Conservation (phyloP, 2,888 invertebrate genomes). For the Furcula furcula region DNA sequence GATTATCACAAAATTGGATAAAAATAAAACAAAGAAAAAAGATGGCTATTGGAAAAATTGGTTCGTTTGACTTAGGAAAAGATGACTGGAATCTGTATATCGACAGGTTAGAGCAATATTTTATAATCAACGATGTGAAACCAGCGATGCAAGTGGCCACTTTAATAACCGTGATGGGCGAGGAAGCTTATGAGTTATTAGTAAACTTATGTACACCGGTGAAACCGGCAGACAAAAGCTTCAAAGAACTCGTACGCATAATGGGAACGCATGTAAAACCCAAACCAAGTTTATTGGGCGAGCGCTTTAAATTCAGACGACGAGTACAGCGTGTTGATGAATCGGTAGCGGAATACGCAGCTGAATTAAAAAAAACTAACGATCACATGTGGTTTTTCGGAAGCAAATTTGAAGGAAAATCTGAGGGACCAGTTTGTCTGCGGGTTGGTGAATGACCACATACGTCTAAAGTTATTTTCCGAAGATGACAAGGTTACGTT, state of each 20-base stretch:
- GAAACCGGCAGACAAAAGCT: not conserved
- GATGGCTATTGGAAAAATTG: constrained; percentile 1
- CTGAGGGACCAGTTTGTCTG: not conserved
- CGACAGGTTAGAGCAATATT: constrained; percentile 1
- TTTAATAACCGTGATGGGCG: not conserved
- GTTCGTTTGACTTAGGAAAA: not conserved
- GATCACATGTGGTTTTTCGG: not conserved
- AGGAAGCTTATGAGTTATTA: not conserved
- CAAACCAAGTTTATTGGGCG: constrained; percentile 1
- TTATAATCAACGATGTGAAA: not conserved
- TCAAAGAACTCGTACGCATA: not conserved
- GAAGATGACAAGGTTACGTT: not conserved
- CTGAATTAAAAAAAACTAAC: constrained; percentile 1
- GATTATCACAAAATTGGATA: no score
- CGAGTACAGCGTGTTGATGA: not conserved
- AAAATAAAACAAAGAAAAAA: not conserved
- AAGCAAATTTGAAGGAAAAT: not conserved
- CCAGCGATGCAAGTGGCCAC: not conserved
- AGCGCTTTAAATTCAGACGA: not conserved
- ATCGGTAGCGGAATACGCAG: not conserved
- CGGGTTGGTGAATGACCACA: not conserved
- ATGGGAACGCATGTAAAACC: constrained; percentile 4
- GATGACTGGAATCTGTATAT: constrained; percentile 2
- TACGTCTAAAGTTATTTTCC: not conserved
- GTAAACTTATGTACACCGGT: not conserved